Evolutionary conservation across 2,113 vertebrate genomes (phyloP).

Genomic region (Leptosomus discolor): DNA sequence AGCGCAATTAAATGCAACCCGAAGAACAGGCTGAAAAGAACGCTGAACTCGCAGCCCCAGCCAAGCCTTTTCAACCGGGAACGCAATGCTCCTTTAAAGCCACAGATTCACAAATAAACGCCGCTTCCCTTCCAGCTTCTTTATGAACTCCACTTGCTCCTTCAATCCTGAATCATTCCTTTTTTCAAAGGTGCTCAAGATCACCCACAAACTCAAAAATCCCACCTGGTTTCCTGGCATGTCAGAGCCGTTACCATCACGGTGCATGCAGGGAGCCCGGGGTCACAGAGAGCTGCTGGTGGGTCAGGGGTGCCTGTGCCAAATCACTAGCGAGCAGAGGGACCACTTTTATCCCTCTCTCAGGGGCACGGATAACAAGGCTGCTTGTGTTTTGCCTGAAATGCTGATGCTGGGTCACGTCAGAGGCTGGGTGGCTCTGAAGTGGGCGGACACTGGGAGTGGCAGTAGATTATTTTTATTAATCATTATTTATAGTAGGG

Average conservation of each 20-base stretch:
- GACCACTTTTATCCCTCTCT: not conserved
- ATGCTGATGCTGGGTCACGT: not conserved
- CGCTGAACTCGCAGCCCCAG: not conserved
- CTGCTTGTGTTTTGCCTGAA: not conserved
- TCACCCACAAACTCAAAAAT: not conserved
- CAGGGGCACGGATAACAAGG: rapidly evolving
- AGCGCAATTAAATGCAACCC: not conserved
- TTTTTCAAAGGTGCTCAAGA: not conserved
- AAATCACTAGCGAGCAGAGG: not conserved
- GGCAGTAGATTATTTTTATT: not conserved
- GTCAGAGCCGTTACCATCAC: rapidly evolving
- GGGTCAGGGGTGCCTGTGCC: not conserved
- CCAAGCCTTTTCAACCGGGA: not conserved
- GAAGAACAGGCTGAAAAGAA: not conserved
- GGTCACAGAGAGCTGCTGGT: not conserved
- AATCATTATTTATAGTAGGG: not conserved
- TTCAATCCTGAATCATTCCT: not conserved
- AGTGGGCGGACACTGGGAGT: not conserved
- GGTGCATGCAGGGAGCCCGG: rapidly evolving
- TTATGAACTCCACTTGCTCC: not conserved
- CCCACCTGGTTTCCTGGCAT: not conserved
- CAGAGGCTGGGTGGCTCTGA: not conserved
- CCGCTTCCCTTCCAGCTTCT: not conserved
- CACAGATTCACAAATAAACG: not conserved
- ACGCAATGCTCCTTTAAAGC: not conserved